Percentiles rank a stretch among this genome's conserved stretches.
Conservation (phyloP, 2,113 vertebrate species). For the Crotophaga sulcirostris region DNA sequence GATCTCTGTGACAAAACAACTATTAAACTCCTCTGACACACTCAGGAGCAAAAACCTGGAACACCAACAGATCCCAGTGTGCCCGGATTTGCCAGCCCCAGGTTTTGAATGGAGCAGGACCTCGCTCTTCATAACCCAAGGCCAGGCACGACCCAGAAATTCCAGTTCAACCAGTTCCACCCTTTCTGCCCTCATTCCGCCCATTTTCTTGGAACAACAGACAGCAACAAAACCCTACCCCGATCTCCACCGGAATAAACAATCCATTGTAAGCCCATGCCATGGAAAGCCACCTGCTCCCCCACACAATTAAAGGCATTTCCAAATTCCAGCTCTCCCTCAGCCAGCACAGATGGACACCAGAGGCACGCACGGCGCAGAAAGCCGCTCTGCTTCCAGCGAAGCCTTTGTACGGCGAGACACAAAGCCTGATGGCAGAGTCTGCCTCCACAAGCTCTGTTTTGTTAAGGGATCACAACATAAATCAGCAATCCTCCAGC, state of each 20-base stretch:
- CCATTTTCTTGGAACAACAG: background rate
- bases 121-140: background rate
- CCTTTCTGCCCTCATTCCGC: background rate
- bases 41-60: background rate
- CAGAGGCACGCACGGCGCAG: background rate
- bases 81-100: background rate
- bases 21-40: background rate
- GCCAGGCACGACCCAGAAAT: background rate
- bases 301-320: background rate
- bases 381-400: background rate
- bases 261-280: background rate
- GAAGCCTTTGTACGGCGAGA: background rate
- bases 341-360: slow-evolving; percentile 13
- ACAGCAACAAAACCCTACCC: background rate
- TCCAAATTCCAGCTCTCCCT: slow-evolving; percentile 7
- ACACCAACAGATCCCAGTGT: background rate
- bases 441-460: background rate
- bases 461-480: slow-evolving; percentile 30
- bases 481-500: background rate
- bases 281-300: slow-evolving; percentile 20
- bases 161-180: slow-evolving; percentile 49
- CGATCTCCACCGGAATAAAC: background rate
- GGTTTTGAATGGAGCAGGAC: background rate
- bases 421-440: background rate
- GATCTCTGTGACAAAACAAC: background rate